phyloP scores from a whole-genome alignment of 2,113 vertebrate species.

The Xiphorhynchus elegans region DNA sequence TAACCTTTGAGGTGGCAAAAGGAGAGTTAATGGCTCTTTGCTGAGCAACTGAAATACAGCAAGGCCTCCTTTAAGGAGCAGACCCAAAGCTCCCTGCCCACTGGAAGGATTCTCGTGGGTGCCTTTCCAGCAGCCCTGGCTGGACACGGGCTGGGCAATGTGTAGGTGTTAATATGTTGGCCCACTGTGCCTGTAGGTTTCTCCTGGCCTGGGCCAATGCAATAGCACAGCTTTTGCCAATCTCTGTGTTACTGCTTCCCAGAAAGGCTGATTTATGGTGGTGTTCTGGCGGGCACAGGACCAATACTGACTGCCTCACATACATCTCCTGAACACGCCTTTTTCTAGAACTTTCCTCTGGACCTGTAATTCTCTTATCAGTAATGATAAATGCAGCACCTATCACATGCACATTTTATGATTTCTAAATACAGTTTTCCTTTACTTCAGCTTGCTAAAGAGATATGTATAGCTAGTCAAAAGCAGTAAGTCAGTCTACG shows the following conservation, averaged over 20 bases:
- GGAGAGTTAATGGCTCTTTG: background rate
- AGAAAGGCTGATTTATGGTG: background rate
- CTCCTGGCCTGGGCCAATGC: background rate
- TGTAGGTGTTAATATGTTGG: background rate
- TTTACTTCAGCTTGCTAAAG: background rate
- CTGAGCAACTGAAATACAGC: background rate
- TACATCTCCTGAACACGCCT: background rate
- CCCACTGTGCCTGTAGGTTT: background rate
- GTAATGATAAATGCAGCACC: background rate
- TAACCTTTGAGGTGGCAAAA: background rate
- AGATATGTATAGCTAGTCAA: background rate
- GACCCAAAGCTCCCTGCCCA: background rate
- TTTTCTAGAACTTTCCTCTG: background rate
- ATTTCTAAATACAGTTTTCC: background rate
- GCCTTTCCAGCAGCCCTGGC: background rate
- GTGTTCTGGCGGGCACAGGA: background rate
- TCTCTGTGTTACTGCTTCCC: background rate
- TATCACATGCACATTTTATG: background rate
- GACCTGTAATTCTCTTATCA: background rate
- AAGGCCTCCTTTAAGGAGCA: background rate
- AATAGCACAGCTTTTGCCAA: background rate
- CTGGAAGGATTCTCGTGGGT: background rate
- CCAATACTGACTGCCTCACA: background rate
- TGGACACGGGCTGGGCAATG: background rate
- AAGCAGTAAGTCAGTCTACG: background rate